A percentile compares a stretch with the other conserved stretches of the same genome.
Conservation (phyloP, 2,113 vertebrate genomes). For the Willisornis vidua region DNA sequence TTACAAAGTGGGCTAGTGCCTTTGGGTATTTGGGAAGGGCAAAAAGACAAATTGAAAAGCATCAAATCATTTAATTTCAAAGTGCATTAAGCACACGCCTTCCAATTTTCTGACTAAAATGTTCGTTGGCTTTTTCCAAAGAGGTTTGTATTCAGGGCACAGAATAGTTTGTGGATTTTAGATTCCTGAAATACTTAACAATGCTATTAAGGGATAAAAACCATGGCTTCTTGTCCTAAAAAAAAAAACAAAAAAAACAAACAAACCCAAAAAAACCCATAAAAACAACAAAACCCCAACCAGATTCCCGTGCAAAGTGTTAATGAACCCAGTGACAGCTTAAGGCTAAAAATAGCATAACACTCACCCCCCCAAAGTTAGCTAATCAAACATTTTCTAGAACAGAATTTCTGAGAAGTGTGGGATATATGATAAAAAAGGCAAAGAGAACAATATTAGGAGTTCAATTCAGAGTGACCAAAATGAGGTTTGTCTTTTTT, state of each 20-base stretch:
- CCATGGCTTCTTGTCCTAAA: constrained; percentile 43
- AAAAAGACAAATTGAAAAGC: constrained; percentile 66
- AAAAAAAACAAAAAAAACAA: not conserved
- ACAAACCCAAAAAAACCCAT: not conserved
- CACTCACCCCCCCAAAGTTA: not conserved
- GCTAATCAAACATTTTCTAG: not conserved
- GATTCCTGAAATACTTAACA: constrained; percentile 64
- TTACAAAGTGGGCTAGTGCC: constrained; percentile 67
- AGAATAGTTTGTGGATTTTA: constrained; percentile 53
- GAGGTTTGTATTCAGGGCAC: constrained; percentile 65
- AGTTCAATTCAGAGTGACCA: not conserved
- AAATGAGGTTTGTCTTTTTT: not conserved
- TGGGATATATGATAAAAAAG: not conserved
- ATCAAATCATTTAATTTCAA: constrained; percentile 63
- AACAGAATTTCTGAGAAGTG: not conserved
- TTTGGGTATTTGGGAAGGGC: constrained; percentile 70
- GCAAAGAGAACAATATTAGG: not conserved
- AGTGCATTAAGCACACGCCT: constrained; percentile 31
- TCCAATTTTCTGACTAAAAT: constrained; percentile 48
- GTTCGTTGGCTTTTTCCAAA: constrained; percentile 44
- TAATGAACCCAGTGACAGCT: constrained; percentile 32
- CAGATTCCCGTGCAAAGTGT: constrained; percentile 9
- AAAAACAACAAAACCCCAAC: not conserved
- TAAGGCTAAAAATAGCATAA: constrained; percentile 35
- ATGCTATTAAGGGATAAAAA: constrained; percentile 5